A percentile compares a stretch with the other conserved stretches of the same genome.
phyloP scores from a whole-genome alignment of 2,113 vertebrate genomes.

The Regulus satrapa region DNA sequence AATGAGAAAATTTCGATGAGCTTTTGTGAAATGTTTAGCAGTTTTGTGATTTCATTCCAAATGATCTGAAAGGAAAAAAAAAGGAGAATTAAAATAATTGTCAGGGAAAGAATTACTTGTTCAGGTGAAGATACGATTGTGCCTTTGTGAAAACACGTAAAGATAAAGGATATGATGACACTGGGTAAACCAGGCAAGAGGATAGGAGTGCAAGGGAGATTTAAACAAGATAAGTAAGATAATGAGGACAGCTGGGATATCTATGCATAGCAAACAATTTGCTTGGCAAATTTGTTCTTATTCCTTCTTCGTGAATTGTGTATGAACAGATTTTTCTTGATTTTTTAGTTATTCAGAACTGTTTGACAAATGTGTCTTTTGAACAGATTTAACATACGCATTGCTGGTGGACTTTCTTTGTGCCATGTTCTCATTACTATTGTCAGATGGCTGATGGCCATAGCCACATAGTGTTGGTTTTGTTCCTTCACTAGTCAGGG shows the following conservation, averaged over 20 bases:
- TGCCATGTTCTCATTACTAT: not conserved
- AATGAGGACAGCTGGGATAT: conserved; percentile 55
- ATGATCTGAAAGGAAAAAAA: not conserved
- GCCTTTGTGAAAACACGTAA: not conserved
- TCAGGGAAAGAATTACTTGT: not conserved
- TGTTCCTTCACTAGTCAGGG: not conserved
- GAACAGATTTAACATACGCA: conserved; percentile 22
- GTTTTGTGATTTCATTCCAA: not conserved
- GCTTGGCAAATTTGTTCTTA: conserved; percentile 43
- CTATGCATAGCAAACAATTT: conserved; percentile 54
- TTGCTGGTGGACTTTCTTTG: conserved; percentile 17
- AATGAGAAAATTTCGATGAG: not conserved
- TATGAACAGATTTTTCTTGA: conserved; percentile 56
- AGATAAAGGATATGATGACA: not conserved
- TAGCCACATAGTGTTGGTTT: not conserved
- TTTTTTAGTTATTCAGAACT: conserved; percentile 35
- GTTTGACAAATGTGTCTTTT: conserved; percentile 9
- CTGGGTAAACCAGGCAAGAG: not conserved
- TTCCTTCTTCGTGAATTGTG: conserved; percentile 3
- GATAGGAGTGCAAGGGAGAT: conserved; percentile 19
- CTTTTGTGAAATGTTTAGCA: not conserved
- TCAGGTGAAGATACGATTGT: not conserved
- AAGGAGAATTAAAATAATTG: not conserved
- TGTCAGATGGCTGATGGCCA: not conserved
- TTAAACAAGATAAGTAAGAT: conserved; percentile 44